phyloP scores from a whole-genome alignment of 2,888 invertebrate genomes.

The Apodemia hepburni region DNA sequence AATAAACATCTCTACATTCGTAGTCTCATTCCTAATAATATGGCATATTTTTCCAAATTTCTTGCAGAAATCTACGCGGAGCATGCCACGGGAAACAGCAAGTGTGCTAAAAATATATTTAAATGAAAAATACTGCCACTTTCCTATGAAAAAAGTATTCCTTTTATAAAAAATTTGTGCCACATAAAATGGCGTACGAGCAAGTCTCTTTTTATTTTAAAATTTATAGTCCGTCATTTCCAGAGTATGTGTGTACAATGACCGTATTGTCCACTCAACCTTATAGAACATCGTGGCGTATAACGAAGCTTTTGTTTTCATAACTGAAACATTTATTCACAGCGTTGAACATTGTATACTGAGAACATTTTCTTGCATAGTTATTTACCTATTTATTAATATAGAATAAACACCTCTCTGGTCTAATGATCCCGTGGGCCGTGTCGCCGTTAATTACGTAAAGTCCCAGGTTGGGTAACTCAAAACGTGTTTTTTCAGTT shows the following conservation, averaged over 20 bases:
- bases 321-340: constrained; percentile 1
- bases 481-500: too few relatives aligned
- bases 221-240: constrained; percentile 14
- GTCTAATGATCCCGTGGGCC: too few relatives aligned
- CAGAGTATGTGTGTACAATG: constrained; percentile 11
- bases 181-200: constrained; percentile 4
- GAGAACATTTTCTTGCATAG: neutral
- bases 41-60: too few relatives aligned
- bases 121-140: neutral
- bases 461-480: too few relatives aligned
- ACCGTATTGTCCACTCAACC: constrained; percentile 12
- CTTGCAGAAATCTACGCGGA: too few relatives aligned
- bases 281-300: constrained; percentile 3
- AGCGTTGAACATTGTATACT: neutral
- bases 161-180: neutral
- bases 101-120: too few relatives aligned
- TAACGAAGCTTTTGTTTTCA: constrained; percentile 2
- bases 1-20: too few relatives aligned
- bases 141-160: neutral
- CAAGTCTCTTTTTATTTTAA: constrained; percentile 10
- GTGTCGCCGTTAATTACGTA: too few relatives aligned
- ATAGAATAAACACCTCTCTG: too few relatives aligned
- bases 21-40: too few relatives aligned
- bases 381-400: neutral
- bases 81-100: too few relatives aligned